These are phyloP conservation scores for Enteromius fasciolatus DNA, from an alignment of 2,797 vertebrate genomes.

Conservation along the genomic window DNA sequence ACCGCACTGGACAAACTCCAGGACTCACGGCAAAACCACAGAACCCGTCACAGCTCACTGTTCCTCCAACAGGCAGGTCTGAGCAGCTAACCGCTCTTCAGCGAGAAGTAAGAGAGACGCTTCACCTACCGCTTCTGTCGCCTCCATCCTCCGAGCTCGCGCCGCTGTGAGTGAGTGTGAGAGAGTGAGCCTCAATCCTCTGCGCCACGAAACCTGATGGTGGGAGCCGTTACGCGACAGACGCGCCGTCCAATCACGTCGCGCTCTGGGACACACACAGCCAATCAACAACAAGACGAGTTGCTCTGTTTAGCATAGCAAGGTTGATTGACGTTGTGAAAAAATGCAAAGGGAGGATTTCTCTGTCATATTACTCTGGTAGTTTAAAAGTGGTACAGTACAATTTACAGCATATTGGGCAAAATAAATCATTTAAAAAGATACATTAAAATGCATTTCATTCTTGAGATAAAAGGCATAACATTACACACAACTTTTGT, in stretches of 20 bases:
- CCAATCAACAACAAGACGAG: slow-evolving; percentile 67
- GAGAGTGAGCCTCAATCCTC: slow-evolving; percentile 50
- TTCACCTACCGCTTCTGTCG: slow-evolving; percentile 67
- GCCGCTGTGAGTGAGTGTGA: neutral
- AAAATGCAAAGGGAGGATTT: slow-evolving; percentile 65
- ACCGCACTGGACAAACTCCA: slow-evolving; percentile 14
- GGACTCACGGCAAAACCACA: neutral
- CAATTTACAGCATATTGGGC: neutral
- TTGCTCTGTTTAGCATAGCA: slow-evolving; percentile 64
- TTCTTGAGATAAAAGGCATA: too few species aligned
- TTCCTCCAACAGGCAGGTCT: neutral
- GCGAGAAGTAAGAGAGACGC: slow-evolving; percentile 28
- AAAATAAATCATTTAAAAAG: neutral
- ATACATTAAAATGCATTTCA: neutral
- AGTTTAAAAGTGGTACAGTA: neutral
- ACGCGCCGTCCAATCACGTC: slow-evolving; percentile 67
- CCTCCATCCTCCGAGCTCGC: slow-evolving; percentile 56
- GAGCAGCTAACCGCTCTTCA: neutral
- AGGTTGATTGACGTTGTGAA: slow-evolving; percentile 76
- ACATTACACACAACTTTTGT: neutral
- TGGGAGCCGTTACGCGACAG: slow-evolving; percentile 59
- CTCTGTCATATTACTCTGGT: slow-evolving; percentile 22
- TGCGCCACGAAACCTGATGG: slow-evolving; percentile 57
- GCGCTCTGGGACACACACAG: slow-evolving; percentile 49
- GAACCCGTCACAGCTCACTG: neutral